Evolutionary conservation across 2,113 vertebrate genomes (phyloP).

Genomic region (Anolis carolinensis): DNA sequence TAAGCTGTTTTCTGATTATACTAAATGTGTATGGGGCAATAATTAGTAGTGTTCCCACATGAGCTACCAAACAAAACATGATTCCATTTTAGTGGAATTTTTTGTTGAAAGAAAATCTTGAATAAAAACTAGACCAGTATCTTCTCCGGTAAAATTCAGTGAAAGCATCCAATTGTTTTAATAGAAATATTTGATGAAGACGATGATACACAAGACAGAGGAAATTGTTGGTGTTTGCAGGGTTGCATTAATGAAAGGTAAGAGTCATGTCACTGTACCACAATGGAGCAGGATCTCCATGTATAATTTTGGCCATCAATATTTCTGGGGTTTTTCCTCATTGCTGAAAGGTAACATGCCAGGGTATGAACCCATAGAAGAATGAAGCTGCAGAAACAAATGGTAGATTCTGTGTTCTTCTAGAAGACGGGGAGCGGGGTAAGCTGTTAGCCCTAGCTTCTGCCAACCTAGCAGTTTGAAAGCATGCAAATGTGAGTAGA

Average conservation of each 20-base stretch:
- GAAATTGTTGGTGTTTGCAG: neutral
- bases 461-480: too few species aligned
- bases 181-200: neutral
- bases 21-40: too few species aligned
- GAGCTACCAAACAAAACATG: too few species aligned
- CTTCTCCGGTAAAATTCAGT: too few species aligned
- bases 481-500: too few species aligned
- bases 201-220: neutral
- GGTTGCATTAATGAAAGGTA: neutral
- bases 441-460: too few species aligned
- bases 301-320: neutral
- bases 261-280: neutral
- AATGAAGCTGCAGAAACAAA: neutral
- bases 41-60: too few species aligned
- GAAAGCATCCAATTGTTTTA: neutral
- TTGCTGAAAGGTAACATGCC: neutral
- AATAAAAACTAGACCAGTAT: too few species aligned
- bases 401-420: neutral
- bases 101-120: too few species aligned
- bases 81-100: too few species aligned
- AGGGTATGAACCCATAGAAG: neutral
- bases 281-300: neutral
- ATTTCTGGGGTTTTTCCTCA: neutral
- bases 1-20: too few species aligned
- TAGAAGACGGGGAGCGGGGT: too few species aligned